phyloP scores from a whole-genome alignment of 1,140 invertebrate species.

The Trichonephila inaurata region DNA sequence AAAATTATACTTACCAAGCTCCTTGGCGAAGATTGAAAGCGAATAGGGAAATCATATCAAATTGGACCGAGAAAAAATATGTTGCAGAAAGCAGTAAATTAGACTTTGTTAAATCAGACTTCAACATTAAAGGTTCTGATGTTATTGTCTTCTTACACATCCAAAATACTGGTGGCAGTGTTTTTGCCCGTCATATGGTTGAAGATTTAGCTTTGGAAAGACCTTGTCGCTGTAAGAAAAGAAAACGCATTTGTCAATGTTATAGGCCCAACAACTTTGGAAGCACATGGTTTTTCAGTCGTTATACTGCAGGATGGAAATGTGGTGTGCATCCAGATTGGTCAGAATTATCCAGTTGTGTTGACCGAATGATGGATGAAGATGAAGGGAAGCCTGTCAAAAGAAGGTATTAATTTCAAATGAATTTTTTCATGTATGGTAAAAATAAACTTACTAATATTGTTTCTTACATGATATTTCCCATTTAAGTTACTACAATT shows the following conservation, averaged over 20 bases:
- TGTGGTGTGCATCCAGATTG: constrained; percentile 82
- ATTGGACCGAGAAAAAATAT: constrained; percentile 32
- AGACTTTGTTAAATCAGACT: constrained; percentile 32
- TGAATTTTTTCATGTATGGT: not conserved
- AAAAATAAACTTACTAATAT: not conserved
- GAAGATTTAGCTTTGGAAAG: constrained; percentile 79
- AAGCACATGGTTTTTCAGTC: constrained; percentile 81
- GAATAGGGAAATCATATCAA: constrained; percentile 54
- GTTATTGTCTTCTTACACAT: constrained; percentile 82
- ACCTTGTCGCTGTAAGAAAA: constrained; percentile 75
- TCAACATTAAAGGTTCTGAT: constrained; percentile 78
- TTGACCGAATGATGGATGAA: constrained; percentile 80
- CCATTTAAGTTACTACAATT: no score
- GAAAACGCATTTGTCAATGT: constrained; percentile 75
- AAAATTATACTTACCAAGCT: not conserved
- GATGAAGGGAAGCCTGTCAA: constrained; percentile 78
- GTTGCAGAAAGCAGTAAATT: not conserved
- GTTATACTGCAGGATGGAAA: constrained; percentile 82
- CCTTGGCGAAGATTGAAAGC: constrained; percentile 63
- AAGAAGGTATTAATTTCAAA: constrained; percentile 68
- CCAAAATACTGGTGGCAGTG: constrained; percentile 82
- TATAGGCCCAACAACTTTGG: constrained; percentile 73
- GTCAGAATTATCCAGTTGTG: constrained; percentile 81
- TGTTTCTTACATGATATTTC: not conserved
- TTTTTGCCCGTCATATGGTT: constrained; percentile 81